phyloP scores from a whole-genome alignment of 2,797 vertebrate genomes.

The Perodicticus potto region DNA sequence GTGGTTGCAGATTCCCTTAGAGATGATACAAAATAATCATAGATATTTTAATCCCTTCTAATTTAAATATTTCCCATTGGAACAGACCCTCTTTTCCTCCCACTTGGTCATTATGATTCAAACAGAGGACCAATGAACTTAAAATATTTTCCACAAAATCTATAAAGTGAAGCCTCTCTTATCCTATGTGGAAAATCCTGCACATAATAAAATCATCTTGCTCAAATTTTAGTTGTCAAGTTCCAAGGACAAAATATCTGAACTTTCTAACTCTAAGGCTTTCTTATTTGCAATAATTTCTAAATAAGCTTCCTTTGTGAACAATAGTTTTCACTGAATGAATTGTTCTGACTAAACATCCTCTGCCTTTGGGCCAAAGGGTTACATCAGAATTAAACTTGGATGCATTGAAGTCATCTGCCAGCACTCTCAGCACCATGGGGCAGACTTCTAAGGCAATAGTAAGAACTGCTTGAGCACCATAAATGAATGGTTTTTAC shows the following conservation, averaged over 20 bases:
- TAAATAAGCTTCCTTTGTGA: slow-evolving; percentile 1
- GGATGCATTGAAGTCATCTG: not conserved
- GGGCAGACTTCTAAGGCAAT: not conserved
- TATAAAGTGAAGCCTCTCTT: not conserved
- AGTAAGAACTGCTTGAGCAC: not conserved
- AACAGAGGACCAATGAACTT: not conserved
- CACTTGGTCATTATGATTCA: slow-evolving; percentile 50
- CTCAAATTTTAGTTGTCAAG: not conserved
- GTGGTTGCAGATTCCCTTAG: not conserved
- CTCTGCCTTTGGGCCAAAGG: slow-evolving; percentile 19
- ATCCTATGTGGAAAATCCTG: not conserved
- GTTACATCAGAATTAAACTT: slow-evolving; percentile 41
- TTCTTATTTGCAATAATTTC: slow-evolving; percentile 47
- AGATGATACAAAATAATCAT: slow-evolving; percentile 43
- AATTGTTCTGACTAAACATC: not conserved
- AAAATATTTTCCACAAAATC: slow-evolving; percentile 37
- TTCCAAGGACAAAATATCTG: slow-evolving; percentile 18
- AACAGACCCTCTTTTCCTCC: slow-evolving; percentile 44
- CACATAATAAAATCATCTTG: slow-evolving; percentile 42
- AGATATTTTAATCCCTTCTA: slow-evolving; percentile 26
- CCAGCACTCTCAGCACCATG: not conserved
- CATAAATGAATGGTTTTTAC: not conserved
- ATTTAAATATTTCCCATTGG: slow-evolving; percentile 34
- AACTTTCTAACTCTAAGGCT: not conserved
- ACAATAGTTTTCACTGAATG: not conserved